Base-by-base conservation (phyloP, 2,797 vertebrate species). In the Mus spretus region DNA sequence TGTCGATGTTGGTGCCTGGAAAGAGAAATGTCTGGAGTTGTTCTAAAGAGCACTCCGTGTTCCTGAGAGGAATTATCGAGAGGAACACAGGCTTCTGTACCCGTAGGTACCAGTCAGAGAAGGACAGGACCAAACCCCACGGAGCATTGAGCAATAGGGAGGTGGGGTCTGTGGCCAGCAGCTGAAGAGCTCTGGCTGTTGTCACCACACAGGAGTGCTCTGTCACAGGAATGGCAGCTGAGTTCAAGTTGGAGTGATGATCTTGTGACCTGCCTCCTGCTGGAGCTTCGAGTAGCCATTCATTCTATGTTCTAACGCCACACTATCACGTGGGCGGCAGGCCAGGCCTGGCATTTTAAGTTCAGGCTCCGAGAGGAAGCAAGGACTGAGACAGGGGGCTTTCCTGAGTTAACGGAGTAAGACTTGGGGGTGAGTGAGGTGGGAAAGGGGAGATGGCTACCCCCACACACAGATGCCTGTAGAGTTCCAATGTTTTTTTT, bases 41-140 rank as follows among this genome's bases (percentile, higher is more conserved):
- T 77, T 95, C 70, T 65, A 53, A 77, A 79, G 57, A 55, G 1
- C 0, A 40, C n/a, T 40, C 26, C 19, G 0, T 47, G 67, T 11
- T 13, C 55, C 92, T 92, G 20, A 28, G 70, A 92, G 37, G 85
- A 90, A 12, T 77, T 77, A 12, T 8, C 9, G 17, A 3, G 2
- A 61, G 65, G 53, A 72, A 15, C 44, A 13, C 28, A 14, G 11
- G 6, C 13, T 28, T 12, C 0, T 0, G 3, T 7, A 0, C 20
- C 61, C 1, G 0, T 1, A 5, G 40, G 9, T 59, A 3, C 65
- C 53, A 20, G 79, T 44, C 10, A 4, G 34, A 22, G 22, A 50
- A 3, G 70, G 13, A 26, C 24, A 5, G 0, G 31, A 28, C 17
- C 0, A 0, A 13, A 13, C 0, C 0, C 6, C n/a, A 1, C 31